Evolutionary conservation across 1,140 invertebrate genomes (phyloP).

Genomic region (Planococcus citri): DNA sequence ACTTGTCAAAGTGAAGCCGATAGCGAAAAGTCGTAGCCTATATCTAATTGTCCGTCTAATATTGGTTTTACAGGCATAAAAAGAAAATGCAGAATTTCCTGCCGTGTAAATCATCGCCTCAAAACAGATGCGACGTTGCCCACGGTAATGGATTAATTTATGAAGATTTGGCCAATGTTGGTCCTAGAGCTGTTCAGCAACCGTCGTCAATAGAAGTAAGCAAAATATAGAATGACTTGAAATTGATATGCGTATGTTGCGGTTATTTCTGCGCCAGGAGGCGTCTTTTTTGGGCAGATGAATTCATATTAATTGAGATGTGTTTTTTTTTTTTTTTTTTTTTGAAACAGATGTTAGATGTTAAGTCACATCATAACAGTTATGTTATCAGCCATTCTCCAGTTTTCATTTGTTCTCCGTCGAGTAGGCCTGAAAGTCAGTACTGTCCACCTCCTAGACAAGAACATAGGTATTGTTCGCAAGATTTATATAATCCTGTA

Average conservation of each 20-base stretch:
- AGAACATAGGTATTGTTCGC: slow-evolving; percentile 45
- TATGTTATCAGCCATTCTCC: slow-evolving; percentile 25
- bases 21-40: background rate
- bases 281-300: too few relatives aligned
- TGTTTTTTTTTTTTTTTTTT: too few relatives aligned
- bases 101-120: slow-evolving; percentile 51
- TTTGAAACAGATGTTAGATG: slow-evolving; percentile 59
- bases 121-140: slow-evolving; percentile 32
- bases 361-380: slow-evolving; percentile 41
- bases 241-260: background rate
- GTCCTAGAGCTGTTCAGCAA: slow-evolving; percentile 34
- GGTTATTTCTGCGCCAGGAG: too few relatives aligned
- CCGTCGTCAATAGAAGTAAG: slow-evolving; percentile 36
- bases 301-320: too few relatives aligned
- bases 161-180: slow-evolving; percentile 42
- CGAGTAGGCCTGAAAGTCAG: slow-evolving; percentile 12
- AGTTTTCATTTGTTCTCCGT: slow-evolving; percentile 8
- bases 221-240: too few relatives aligned
- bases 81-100: slow-evolving; percentile 56
- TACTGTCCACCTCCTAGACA: slow-evolving; percentile 42
- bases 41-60: background rate
- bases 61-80: slow-evolving; percentile 45
- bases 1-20: background rate
- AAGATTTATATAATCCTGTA: slow-evolving; percentile 53
- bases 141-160: slow-evolving; percentile 42